Conservation (phyloP, 2,113 vertebrate species). For the Seriola dumerili region DNA sequence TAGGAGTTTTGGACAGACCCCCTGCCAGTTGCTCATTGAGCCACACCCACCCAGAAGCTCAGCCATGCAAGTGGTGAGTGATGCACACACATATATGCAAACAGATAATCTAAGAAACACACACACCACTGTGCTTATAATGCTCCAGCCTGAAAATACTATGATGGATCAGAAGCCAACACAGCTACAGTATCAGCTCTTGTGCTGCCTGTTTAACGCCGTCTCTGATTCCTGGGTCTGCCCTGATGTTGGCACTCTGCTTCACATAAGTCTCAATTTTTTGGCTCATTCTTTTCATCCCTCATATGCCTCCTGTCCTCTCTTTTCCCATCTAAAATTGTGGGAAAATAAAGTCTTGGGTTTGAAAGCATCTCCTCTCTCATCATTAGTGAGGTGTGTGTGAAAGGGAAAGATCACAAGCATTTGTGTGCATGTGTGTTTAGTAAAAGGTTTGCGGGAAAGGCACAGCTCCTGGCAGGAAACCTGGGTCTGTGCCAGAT, state of each 20-base stretch:
- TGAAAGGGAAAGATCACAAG: conserved; percentile 64
- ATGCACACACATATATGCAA: conserved; percentile 17
- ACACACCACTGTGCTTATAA: neutral
- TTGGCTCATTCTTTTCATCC: conserved; percentile 38
- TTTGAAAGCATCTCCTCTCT: conserved; percentile 73
- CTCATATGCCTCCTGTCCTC: conserved; percentile 24
- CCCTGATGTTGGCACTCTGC: conserved; percentile 32
- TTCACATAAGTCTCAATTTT: conserved; percentile 42
- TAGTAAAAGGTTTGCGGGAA: conserved; percentile 48
- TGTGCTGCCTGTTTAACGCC: conserved; percentile 10
- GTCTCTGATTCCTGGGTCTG: conserved; percentile 29
- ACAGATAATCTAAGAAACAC: conserved; percentile 27
- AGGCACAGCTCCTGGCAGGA: conserved; percentile 56
- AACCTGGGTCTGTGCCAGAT: conserved; percentile 74
- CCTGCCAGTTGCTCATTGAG: conserved; percentile 96
- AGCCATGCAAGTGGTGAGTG: conserved; percentile 98
- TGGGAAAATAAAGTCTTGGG: conserved; percentile 65
- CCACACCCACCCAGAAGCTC: conserved; percentile 97
- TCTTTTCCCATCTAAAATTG: conserved; percentile 40
- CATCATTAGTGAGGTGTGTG: conserved; percentile 77
- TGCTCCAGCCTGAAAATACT: conserved; percentile 18
- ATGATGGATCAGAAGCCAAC: conserved; percentile 1
- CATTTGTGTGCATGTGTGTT: conserved; percentile 52
- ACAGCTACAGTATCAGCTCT: conserved; percentile 6
- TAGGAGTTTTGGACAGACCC: conserved; percentile 98